These are phyloP conservation scores for Todiramphus chloris DNA, from an alignment of 2,113 vertebrate species.

Conservation along the genomic window DNA sequence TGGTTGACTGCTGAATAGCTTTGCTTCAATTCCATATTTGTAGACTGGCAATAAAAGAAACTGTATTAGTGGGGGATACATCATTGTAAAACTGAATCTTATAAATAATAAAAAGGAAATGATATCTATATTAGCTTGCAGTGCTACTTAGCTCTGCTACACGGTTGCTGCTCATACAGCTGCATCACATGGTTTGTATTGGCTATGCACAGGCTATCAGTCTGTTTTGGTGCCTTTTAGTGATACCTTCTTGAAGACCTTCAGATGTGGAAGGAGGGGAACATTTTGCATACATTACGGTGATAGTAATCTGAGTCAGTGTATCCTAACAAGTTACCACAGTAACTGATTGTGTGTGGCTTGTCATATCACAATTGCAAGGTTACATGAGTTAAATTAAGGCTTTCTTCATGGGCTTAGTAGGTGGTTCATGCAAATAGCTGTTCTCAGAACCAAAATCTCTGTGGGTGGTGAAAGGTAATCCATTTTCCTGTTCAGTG, in stretches of 20 bases:
- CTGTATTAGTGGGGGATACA: background rate
- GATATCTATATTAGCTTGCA: background rate
- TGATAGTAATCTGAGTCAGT: background rate
- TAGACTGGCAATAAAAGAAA: background rate
- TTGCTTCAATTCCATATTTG: background rate
- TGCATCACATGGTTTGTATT: background rate
- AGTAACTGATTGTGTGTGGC: background rate
- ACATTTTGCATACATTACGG: background rate
- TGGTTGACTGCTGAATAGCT: background rate
- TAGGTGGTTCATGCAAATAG: background rate
- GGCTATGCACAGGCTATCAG: background rate
- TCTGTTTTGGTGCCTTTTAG: background rate
- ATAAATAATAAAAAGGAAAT: background rate
- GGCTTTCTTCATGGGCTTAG: background rate
- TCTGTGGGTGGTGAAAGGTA: background rate
- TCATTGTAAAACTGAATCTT: background rate
- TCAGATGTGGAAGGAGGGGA: background rate
- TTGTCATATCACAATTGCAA: background rate
- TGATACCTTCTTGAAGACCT: background rate
- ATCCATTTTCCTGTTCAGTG: background rate
- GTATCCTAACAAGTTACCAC: background rate
- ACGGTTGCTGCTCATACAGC: background rate
- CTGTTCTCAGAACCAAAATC: background rate
- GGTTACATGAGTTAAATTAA: background rate
- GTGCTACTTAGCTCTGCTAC: background rate